Evolutionary conservation across 2,888 invertebrate genomes (phyloP).

Genomic region (Alentia gelatinosa): DNA sequence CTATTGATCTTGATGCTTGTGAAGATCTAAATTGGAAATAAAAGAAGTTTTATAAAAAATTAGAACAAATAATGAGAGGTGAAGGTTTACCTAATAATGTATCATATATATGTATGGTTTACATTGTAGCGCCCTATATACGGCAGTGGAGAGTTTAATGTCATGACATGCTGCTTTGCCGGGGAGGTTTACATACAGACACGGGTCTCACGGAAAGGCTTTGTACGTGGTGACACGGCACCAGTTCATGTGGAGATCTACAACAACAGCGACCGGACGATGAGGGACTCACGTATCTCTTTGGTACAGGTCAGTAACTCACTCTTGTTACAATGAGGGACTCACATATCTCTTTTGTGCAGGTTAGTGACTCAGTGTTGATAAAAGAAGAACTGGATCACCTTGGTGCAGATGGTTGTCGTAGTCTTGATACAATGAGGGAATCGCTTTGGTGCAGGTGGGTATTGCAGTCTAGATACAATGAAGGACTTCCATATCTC

Average conservation of each 20-base stretch:
- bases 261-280: conserved; percentile 29
- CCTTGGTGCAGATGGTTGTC: not conserved
- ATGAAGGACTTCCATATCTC: not conserved
- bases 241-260: conserved; percentile 43
- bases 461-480: not conserved
- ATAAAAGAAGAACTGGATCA: not conserved
- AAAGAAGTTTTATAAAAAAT: too few relatives aligned
- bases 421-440: not conserved
- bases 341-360: not conserved
- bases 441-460: too few relatives aligned
- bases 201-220: not conserved
- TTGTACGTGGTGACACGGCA: conserved; percentile 4
- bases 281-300: conserved; percentile 6
- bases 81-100: too few relatives aligned
- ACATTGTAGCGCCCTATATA: not conserved
- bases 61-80: too few relatives aligned
- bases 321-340: not conserved
- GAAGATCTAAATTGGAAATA: too few relatives aligned
- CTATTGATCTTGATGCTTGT: too few relatives aligned
- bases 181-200: conserved; percentile 23
- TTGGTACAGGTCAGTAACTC: conserved; percentile 9
- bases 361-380: too few relatives aligned
- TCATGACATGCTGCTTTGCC: conserved; percentile 36
- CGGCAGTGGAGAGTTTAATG: conserved; percentile 36
- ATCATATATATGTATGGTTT: too few relatives aligned